Percentiles rank a stretch among this genome's conserved stretches.
These are phyloP conservation scores for Diploptera punctata DNA, from an alignment of 2,888 invertebrate genomes.

Conservation along the genomic window DNA sequence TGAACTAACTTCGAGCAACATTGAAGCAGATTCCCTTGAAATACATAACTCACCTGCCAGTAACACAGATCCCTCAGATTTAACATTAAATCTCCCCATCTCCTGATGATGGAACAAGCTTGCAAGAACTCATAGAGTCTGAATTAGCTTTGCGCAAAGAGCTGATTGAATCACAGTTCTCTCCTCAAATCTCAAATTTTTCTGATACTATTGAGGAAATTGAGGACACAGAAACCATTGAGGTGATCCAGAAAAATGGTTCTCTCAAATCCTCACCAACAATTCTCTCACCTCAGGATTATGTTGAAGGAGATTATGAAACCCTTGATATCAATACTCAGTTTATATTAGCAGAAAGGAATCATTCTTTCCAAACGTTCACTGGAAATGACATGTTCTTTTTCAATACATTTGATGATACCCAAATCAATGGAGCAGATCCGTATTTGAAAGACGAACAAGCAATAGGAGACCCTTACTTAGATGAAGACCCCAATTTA, in stretches of 20 bases:
- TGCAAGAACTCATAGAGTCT: conserved; percentile 47
- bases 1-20: conserved; percentile 28
- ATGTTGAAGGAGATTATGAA: neutral
- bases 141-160: conserved; percentile 44
- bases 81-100: conserved; percentile 26
- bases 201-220: conserved; percentile 9
- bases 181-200: conserved; percentile 2
- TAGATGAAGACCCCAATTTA: neutral
- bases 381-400: conserved; percentile 34
- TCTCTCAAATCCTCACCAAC: neutral
- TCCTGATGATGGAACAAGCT: conserved; percentile 40
- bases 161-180: conserved; percentile 13
- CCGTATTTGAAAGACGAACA: neutral
- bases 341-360: conserved; percentile 36
- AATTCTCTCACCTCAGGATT: neutral
- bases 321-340: conserved; percentile 34
- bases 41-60: neutral
- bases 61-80: conserved; percentile 4
- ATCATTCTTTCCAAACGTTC: conserved; percentile 34
- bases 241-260: neutral
- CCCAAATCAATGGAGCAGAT: neutral
- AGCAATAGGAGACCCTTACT: neutral
- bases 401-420: conserved; percentile 32
- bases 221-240: conserved; percentile 13
- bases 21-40: conserved; percentile 18